Percentiles rank a stretch among this genome's conserved stretches.
phyloP scores from a whole-genome alignment of 2,797 vertebrate genomes.

The Gobionotothen gibberifrons region DNA sequence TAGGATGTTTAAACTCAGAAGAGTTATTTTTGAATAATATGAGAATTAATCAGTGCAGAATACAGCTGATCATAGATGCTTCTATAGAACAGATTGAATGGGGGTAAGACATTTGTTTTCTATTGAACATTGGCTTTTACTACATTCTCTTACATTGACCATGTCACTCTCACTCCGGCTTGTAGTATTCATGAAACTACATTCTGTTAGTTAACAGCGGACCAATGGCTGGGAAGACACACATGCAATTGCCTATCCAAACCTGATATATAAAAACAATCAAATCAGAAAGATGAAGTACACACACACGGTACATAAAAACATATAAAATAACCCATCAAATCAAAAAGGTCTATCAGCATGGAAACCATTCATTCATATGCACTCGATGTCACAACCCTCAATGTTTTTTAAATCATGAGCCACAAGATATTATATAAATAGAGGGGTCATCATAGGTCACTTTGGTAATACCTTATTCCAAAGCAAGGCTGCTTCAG shows the following conservation, averaged over 20 bases:
- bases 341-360: slow-evolving; percentile 67
- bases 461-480: slow-evolving; percentile 86
- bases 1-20: slow-evolving; percentile 13
- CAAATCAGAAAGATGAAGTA: slow-evolving; percentile 62
- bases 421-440: slow-evolving; percentile 42
- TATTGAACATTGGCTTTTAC: slow-evolving; percentile 52
- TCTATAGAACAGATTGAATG: slow-evolving; percentile 19
- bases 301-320: slow-evolving; percentile 80
- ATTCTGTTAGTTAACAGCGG: slow-evolving; percentile 67
- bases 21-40: slow-evolving; percentile 10
- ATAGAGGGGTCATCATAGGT: slow-evolving; percentile 73
- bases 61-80: slow-evolving; percentile 16
- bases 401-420: slow-evolving; percentile 46
- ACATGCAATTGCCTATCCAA: slow-evolving; percentile 74
- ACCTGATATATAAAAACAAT: slow-evolving; percentile 74
- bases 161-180: slow-evolving; percentile 32
- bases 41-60: slow-evolving; percentile 29
- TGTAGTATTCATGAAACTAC: slow-evolving; percentile 63
- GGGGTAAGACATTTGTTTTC: slow-evolving; percentile 31
- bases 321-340: slow-evolving; percentile 65
- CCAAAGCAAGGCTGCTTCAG: slow-evolving; percentile 83
- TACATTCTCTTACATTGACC: slow-evolving; percentile 52
- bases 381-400: slow-evolving; percentile 54
- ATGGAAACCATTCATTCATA: slow-evolving; percentile 68
- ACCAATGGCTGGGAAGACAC: slow-evolving; percentile 65